Conservation (phyloP, 2,797 vertebrate species). For the Xiphorhynchus erythropygius region DNA sequence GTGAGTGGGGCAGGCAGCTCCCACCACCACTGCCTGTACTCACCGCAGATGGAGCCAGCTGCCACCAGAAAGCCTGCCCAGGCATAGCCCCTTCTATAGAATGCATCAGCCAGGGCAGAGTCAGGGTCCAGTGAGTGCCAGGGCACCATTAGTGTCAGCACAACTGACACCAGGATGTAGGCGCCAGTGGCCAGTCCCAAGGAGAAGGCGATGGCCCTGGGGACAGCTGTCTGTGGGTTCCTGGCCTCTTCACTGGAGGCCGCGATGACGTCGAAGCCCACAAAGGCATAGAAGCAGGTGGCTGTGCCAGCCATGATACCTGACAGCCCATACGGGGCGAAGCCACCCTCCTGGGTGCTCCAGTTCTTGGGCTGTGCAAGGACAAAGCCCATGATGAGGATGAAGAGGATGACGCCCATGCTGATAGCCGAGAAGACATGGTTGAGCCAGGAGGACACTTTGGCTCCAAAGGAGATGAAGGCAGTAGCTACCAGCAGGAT, state of each 20-base stretch:
- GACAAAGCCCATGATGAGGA: conserved; percentile 89
- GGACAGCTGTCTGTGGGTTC: conserved; percentile 88
- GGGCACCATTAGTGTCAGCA: conserved; percentile 93
- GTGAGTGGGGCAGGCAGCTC: fast-evolving
- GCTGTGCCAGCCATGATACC: conserved; percentile 93
- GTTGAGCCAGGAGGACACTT: conserved; percentile 94
- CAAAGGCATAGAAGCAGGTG: conserved; percentile 95
- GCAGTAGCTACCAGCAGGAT: conserved; percentile 86
- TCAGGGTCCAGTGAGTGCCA: conserved; percentile 92
- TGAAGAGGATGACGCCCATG: conserved; percentile 87
- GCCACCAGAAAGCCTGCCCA: conserved; percentile 96
- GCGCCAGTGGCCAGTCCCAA: conserved; percentile 85
- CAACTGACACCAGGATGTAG: conserved; percentile 91
- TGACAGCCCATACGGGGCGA: conserved; percentile 88
- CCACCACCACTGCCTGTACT: conserved; percentile 41
- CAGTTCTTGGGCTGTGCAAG: conserved; percentile 90
- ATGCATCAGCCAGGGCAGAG: conserved; percentile 91
- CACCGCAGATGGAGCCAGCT: conserved; percentile 92
- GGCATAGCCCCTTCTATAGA: conserved; percentile 91
- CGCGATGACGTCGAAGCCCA: conserved; percentile 94
- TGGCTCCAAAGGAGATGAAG: conserved; percentile 93
- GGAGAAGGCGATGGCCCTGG: conserved; percentile 89
- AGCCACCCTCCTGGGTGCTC: conserved; percentile 88
- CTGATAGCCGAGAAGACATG: conserved; percentile 90
- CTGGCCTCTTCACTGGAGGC: conserved; percentile 93